Evolutionary conservation across 2,888 invertebrate genomes (phyloP), one percentile per base, ranked within the genome.

Genomic region (Drosophila borealis): DNA sequence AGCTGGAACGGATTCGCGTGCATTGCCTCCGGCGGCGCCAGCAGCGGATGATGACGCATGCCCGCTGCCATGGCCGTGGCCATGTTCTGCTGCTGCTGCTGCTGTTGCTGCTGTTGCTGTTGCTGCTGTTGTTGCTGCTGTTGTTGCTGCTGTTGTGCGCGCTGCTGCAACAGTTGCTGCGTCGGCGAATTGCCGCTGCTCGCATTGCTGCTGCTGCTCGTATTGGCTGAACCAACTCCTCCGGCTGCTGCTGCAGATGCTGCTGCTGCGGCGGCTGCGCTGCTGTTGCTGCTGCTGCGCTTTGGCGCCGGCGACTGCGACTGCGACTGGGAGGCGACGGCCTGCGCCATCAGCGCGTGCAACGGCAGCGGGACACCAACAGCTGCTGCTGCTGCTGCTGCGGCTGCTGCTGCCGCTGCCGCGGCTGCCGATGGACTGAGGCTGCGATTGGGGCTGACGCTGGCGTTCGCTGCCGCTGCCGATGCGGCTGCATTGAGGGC

Each of bases 1-100:
- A 97, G 93, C 81, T 95, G 95, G 91, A 96, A 96, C 9, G 96
- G 96, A 87, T 93, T 93, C 76, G 96, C 94, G 90, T 96, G 96
- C 90, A 96, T 93, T 80, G 96, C 95, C 34, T 95, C 96, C 48
- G 96, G 96, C 49, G 95, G 96, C 69, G 95, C 91, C 72, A 95
- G 91, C 5, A 94, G 93, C 78, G 95, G 95, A 87, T 96, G 96
- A 59, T 95, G 94, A 76, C 96, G 92, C 81, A 94, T 94, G 4
- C 91, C 91, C 2, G 92, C 91, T 2, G 92, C 92, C 39, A 94
- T 93, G 93, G 94, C 93, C 3, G 79, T 42, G 14, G 83, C 89
- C 29, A 89, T 72, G 92, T 68, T 93, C 93, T 93, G 90, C 64
- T 93, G 88, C 78, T 93, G 90, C 76, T 92, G 90, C 71, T 90